These are phyloP conservation scores for Mythimna albipuncta DNA, from an alignment of 2,888 invertebrate species.

Conservation along the genomic window DNA sequence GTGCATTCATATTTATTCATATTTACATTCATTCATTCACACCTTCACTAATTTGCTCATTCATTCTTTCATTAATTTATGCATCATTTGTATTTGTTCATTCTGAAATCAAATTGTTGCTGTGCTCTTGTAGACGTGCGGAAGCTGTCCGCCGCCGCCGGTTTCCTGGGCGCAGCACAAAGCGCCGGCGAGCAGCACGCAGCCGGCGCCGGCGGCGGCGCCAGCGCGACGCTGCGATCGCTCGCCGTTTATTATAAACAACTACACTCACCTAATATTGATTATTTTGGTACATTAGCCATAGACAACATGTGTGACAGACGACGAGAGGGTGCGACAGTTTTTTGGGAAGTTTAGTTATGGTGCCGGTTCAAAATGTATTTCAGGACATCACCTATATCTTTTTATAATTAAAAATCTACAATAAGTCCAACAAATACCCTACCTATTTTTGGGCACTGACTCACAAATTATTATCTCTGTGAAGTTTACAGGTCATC, in stretches of 20 bases:
- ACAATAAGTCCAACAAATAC: not conserved
- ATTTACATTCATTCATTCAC: no score
- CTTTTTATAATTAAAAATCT: not conserved
- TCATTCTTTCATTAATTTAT: no score
- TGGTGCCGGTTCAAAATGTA: not conserved
- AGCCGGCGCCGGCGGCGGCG: constrained; percentile 67
- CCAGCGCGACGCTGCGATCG: constrained; percentile 65
- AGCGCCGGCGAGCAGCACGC: constrained; percentile 64
- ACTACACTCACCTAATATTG: constrained; percentile 70
- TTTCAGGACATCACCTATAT: not conserved
- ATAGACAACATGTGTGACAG: constrained; percentile 48
- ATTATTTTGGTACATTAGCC: constrained; percentile 70
- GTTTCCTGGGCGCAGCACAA: constrained; percentile 51
- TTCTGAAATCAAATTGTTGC: no score
- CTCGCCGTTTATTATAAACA: constrained; percentile 73
- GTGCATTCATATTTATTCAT: no score
- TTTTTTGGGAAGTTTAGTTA: constrained; percentile 4
- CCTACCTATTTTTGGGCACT: not conserved
- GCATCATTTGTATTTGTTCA: no score
- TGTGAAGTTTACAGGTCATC: no score
- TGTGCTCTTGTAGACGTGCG: not conserved
- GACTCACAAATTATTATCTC: not conserved
- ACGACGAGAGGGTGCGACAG: constrained; percentile 16
- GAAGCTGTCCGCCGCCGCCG: not conserved
- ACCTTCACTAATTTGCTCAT: no score